A percentile compares a stretch with the other conserved stretches of the same genome.
Conservation (phyloP, 2,113 vertebrate genomes). For the Oryzias woworae region DNA sequence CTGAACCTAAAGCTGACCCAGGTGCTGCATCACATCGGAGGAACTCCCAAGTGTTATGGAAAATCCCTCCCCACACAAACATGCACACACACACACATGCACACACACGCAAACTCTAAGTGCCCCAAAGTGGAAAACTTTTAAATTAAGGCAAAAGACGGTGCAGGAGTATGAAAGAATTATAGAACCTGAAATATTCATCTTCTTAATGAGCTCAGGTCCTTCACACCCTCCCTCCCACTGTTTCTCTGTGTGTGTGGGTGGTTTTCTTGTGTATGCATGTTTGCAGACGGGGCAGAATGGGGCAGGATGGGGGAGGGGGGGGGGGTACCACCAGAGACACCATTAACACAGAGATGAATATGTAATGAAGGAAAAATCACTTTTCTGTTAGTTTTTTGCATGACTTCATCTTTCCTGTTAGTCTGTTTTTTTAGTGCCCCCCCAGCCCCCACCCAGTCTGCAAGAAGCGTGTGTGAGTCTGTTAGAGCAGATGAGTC, state of each 20-base stretch:
- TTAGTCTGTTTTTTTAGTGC: constrained; percentile 55
- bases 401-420: constrained; percentile 74
- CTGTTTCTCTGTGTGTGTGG: constrained; percentile 5
- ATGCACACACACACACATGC: too few relatives aligned
- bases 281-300: not conserved
- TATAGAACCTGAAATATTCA: constrained; percentile 79
- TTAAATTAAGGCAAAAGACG: constrained; percentile 73
- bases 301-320: not conserved
- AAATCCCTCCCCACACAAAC: not conserved
- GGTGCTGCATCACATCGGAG: too few relatives aligned
- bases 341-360: constrained; percentile 77
- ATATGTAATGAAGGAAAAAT: constrained; percentile 78
- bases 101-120: constrained; percentile 14
- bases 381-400: constrained; percentile 73
- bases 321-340: constrained; percentile 57
- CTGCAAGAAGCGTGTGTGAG: not conserved
- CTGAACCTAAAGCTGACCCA: too few relatives aligned
- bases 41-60: too few relatives aligned
- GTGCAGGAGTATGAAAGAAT: constrained; percentile 76
- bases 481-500: constrained; percentile 51
- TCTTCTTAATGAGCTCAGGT: constrained; percentile 75
- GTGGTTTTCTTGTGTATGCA: constrained; percentile 4
- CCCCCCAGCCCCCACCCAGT: not conserved
- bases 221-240: constrained; percentile 47
- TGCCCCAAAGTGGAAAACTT: constrained; percentile 63